Evolutionary conservation across 2,888 invertebrate species (phyloP).

Genomic region (Anthrax anthrax): DNA sequence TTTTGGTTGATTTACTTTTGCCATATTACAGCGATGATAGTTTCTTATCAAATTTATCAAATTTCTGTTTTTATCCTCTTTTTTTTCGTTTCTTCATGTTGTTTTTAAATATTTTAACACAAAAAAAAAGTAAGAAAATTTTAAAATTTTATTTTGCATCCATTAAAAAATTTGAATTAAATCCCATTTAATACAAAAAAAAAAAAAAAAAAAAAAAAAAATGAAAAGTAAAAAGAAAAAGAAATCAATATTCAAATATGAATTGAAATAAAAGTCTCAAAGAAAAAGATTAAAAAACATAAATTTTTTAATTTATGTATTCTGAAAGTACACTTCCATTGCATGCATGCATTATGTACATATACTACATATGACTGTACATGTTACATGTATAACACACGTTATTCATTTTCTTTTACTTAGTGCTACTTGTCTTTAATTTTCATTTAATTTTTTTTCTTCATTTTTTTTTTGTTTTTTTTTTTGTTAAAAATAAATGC

Average conservation of each 20-base stretch:
- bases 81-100: no score
- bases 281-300: background rate
- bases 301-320: background rate
- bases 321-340: background rate
- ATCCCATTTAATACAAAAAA: no score
- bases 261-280: background rate
- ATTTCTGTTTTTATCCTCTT: no score
- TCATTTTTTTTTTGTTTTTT: no score
- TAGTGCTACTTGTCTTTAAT: background rate
- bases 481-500: no score
- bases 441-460: background rate
- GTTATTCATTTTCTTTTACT: background rate
- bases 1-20: no score
- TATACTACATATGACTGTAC: background rate
- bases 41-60: no score
- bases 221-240: constrained; percentile 17
- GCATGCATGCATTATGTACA: background rate
- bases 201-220: constrained; percentile 36
- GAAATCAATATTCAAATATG: background rate
- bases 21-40: no score
- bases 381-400: background rate
- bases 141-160: no score
- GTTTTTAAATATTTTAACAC: no score
- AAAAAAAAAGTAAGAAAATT: no score
- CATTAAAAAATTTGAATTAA: no score